phyloP scores from a whole-genome alignment of 1,140 invertebrate species.

The Aplysia californica region DNA sequence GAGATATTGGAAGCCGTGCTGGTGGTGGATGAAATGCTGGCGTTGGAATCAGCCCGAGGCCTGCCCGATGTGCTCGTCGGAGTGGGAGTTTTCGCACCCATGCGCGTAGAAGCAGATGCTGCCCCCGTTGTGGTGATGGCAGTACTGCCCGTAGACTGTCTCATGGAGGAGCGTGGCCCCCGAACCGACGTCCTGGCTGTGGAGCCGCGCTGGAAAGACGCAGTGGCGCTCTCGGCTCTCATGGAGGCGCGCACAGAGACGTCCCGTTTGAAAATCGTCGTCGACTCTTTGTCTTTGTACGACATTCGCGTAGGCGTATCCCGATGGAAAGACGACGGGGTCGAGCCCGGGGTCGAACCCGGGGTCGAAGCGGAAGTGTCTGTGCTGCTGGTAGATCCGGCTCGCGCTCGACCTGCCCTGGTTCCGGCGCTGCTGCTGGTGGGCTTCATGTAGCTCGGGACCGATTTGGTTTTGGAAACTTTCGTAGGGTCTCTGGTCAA shows the following conservation, averaged over 20 bases:
- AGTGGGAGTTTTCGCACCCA: slow-evolving; percentile 24
- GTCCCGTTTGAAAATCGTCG: slow-evolving; percentile 31
- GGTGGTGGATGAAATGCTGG: slow-evolving; percentile 32
- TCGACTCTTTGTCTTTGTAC: slow-evolving; percentile 20
- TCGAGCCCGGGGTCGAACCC: no score
- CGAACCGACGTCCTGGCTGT: slow-evolving; percentile 25
- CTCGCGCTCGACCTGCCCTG: not conserved
- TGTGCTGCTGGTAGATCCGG: slow-evolving; percentile 25
- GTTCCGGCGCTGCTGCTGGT: slow-evolving; percentile 5
- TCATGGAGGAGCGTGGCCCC: slow-evolving; percentile 21
- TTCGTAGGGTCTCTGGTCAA: slow-evolving; percentile 26
- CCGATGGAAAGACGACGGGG: slow-evolving; percentile 44
- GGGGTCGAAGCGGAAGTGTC: slow-evolving; percentile 29
- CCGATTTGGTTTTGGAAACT: slow-evolving; percentile 31
- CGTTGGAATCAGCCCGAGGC: slow-evolving; percentile 33
- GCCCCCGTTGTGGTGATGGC: slow-evolving; percentile 25
- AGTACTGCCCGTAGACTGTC: not conserved
- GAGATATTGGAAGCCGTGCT: slow-evolving; percentile 44
- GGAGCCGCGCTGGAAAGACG: slow-evolving; percentile 31
- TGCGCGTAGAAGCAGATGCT: slow-evolving; percentile 15
- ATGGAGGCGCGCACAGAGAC: slow-evolving; percentile 33
- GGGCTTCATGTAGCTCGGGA: slow-evolving; percentile 51
- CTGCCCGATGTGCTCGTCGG: slow-evolving; percentile 8
- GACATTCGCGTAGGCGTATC: slow-evolving; percentile 43
- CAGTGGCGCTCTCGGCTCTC: slow-evolving; percentile 33